These are phyloP conservation scores for Pteropus alecto DNA, from an alignment of 2,113 vertebrate genomes.

Conservation along the genomic window DNA sequence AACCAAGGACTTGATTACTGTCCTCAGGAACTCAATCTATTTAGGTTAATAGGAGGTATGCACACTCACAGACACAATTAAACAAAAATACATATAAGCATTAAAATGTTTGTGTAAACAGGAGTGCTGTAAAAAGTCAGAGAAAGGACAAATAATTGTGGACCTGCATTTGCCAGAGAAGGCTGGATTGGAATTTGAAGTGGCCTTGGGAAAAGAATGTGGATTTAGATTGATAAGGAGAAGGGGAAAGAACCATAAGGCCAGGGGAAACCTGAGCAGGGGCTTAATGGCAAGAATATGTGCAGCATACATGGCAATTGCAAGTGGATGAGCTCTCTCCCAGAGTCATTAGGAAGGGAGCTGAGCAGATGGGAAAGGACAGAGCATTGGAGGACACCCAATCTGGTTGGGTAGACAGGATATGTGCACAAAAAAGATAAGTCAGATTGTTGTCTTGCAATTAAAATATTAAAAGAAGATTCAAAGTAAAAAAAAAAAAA, in stretches of 20 bases:
- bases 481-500: conserved; percentile 2
- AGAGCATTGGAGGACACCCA: conserved; percentile 58
- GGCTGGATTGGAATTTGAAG: background rate
- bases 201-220: background rate
- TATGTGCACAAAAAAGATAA: background rate
- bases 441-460: conserved; percentile 18
- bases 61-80: background rate
- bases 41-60: background rate
- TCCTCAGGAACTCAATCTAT: background rate
- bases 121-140: background rate
- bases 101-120: background rate
- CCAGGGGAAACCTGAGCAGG: background rate
- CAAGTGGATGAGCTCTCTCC: conserved; percentile 19
- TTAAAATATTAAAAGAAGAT: conserved; percentile 35
- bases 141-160: background rate
- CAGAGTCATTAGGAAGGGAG: conserved; percentile 22
- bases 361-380: conserved; percentile 66
- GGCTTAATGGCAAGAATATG: background rate
- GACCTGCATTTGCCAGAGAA: background rate
- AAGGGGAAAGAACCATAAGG: background rate
- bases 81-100: background rate
- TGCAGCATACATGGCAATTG: background rate
- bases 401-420: conserved; percentile 23
- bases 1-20: background rate
- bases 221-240: background rate